These are phyloP conservation scores for Apis dorsata DNA, from an alignment of 1,140 invertebrate genomes.

Conservation along the genomic window DNA sequence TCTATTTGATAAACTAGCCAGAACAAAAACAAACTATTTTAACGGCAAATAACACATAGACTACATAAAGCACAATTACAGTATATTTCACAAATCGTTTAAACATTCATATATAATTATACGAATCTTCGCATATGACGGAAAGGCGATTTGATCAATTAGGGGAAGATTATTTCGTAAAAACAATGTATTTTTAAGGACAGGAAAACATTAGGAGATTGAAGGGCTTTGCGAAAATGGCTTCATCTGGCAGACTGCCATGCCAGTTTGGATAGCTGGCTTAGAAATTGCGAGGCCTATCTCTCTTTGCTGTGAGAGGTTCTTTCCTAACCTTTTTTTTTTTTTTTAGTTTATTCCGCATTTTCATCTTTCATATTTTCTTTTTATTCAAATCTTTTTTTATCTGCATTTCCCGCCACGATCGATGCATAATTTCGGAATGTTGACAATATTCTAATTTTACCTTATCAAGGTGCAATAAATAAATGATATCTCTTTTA, in stretches of 20 bases:
- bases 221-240: conserved; percentile 53
- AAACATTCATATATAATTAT: conserved; percentile 80
- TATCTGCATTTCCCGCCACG: conserved; percentile 50
- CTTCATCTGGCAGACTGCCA: conserved; percentile 41
- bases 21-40: conserved; percentile 53
- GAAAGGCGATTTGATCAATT: conserved; percentile 73
- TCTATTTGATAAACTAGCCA: conserved; percentile 16
- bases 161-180: conserved; percentile 61
- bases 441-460: conserved; percentile 59
- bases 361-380: conserved; percentile 24
- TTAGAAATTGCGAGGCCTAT: conserved; percentile 59
- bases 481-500: conserved; percentile 66
- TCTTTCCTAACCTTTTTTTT: conserved; percentile 42
- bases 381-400: conserved; percentile 20
- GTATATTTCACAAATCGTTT: conserved; percentile 79
- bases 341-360: conserved; percentile 29
- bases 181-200: conserved; percentile 61
- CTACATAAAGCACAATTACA: conserved; percentile 79
- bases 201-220: conserved; percentile 57
- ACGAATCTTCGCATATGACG: conserved; percentile 74
- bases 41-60: conserved; percentile 73
- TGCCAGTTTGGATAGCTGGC: conserved; percentile 40
- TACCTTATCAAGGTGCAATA: conserved; percentile 66
- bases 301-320: conserved; percentile 51
- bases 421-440: conserved; percentile 65